These are phyloP conservation scores for Drepana falcataria DNA, from an alignment of 2,888 invertebrate species.

Conservation along the genomic window DNA sequence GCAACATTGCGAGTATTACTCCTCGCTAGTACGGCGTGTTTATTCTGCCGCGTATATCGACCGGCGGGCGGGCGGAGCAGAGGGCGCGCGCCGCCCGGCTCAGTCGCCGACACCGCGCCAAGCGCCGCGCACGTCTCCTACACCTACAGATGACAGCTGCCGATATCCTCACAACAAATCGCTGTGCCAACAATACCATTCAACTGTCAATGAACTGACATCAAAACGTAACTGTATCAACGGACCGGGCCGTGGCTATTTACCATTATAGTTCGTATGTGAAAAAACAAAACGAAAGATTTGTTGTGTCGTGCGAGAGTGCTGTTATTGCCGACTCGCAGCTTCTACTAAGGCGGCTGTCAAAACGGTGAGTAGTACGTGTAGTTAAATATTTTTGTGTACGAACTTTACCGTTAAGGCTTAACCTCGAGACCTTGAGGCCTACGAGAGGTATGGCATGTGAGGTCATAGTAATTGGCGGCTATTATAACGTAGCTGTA, in stretches of 20 bases:
- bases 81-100: conserved; percentile 58
- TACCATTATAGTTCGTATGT: conserved; percentile 17
- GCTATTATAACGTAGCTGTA: conserved; percentile 20
- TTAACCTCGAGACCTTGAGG: conserved; percentile 29
- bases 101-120: conserved; percentile 53
- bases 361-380: conserved; percentile 48
- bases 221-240: conserved; percentile 11
- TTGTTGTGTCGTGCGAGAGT: conserved; percentile 55
- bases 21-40: conserved; percentile 68
- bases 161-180: conserved; percentile 44
- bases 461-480: conserved; percentile 16
- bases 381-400: conserved; percentile 15
- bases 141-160: conserved; percentile 50
- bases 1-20: conserved; percentile 48
- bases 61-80: conserved; percentile 43
- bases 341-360: conserved; percentile 52
- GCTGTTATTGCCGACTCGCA: conserved; percentile 39
- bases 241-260: conserved; percentile 9
- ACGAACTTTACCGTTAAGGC: conserved; percentile 29
- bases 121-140: conserved; percentile 41
- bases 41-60: conserved; percentile 77
- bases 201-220: conserved; percentile 28
- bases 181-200: conserved; percentile 32
- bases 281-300: conserved; percentile 29
- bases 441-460: conserved; percentile 24